Evolutionary conservation across 2,888 invertebrate genomes (phyloP).

Genomic region (Linnaemya vulpina): DNA sequence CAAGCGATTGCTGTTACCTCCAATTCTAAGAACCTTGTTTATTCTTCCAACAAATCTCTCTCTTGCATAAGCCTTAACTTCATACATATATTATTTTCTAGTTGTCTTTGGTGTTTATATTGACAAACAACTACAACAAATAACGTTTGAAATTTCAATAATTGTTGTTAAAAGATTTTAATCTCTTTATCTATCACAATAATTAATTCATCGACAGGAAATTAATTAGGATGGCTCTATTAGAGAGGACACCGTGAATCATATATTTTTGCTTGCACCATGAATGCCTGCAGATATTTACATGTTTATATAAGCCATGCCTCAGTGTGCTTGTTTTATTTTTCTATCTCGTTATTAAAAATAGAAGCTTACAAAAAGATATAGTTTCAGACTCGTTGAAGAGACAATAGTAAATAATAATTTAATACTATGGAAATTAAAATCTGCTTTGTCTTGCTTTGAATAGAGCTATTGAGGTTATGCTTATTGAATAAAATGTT

Average conservation of each 20-base stretch:
- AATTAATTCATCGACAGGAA: not conserved
- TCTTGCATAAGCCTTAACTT: conserved; percentile 38
- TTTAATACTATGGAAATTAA: too few species aligned
- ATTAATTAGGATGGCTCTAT: not conserved
- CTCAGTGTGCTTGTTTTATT: too few species aligned
- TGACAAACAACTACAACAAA: not conserved
- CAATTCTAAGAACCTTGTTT: not conserved
- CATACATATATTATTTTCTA: not conserved
- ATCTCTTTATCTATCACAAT: not conserved
- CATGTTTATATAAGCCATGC: too few species aligned
- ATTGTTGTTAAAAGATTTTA: not conserved
- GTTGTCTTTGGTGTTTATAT: not conserved
- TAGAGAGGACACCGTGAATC: not conserved
- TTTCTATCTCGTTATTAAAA: too few species aligned
- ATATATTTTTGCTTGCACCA: not conserved
- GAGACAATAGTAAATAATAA: too few species aligned
- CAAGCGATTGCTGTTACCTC: conserved; percentile 50
- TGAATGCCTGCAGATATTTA: not conserved
- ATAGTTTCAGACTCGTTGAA: too few species aligned
- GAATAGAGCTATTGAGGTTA: too few species aligned
- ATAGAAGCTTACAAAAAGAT: too few species aligned
- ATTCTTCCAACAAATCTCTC: not conserved
- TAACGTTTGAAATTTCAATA: not conserved
- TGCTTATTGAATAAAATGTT: too few species aligned
- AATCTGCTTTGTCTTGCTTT: too few species aligned